These are phyloP conservation scores for Callionymus lyra DNA, from an alignment of 2,113 vertebrate species.

Conservation along the genomic window DNA sequence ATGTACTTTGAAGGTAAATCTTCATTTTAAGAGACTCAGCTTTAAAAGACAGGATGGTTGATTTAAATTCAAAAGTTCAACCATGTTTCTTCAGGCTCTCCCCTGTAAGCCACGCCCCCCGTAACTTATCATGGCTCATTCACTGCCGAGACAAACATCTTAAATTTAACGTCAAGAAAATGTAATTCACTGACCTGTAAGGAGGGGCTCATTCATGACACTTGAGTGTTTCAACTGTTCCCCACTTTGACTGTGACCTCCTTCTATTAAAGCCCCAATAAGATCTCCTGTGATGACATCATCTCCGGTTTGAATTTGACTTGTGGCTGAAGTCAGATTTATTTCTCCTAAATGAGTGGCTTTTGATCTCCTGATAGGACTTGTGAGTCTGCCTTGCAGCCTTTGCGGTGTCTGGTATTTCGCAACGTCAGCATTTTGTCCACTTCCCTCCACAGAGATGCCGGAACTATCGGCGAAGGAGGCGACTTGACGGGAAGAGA, in stretches of 20 bases:
- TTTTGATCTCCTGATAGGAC: no score
- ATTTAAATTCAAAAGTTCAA: no score
- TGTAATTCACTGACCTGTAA: slow-evolving; percentile 21
- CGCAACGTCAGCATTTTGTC: slow-evolving; percentile 1
- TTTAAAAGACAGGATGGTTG: no score
- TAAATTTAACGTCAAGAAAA: no score
- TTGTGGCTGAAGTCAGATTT: slow-evolving; percentile 9
- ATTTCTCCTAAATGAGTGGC: no score
- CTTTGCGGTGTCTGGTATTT: slow-evolving; percentile 1
- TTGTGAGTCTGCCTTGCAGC: no score
- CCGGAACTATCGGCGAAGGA: slow-evolving; percentile 4
- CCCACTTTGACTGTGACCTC: slow-evolving; percentile 2
- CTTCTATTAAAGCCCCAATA: slow-evolving; percentile 7
- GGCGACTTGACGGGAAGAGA: slow-evolving; percentile 2
- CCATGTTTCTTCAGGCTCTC: no score
- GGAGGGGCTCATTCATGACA: slow-evolving; percentile 3
- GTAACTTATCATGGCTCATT: no score
- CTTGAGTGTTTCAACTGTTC: slow-evolving; percentile 6
- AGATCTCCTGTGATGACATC: slow-evolving; percentile 7
- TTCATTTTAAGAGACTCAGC: no score
- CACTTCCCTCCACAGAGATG: slow-evolving; percentile 22
- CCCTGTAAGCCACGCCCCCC: no score
- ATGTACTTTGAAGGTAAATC: no score
- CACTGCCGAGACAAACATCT: no score
- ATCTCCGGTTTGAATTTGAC: slow-evolving; percentile 5